A percentile compares a stretch with the other conserved stretches of the same genome.
Conservation (phyloP, 2,113 vertebrate species). For the Marmota flaviventris region DNA sequence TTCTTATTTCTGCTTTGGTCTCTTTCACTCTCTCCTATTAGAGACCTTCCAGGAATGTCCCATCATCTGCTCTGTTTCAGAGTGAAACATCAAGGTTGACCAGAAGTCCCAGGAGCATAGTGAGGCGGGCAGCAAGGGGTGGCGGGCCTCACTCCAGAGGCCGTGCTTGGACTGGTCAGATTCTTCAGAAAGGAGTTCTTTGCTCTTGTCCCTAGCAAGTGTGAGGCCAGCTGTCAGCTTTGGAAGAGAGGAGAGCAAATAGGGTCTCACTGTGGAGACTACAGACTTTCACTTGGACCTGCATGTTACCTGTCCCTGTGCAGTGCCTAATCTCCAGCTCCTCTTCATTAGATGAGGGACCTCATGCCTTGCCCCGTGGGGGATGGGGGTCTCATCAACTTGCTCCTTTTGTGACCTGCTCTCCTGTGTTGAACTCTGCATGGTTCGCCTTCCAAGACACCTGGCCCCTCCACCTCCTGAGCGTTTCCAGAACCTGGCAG, state of each 20-base stretch:
- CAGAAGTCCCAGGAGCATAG: background rate
- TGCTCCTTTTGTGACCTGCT: background rate
- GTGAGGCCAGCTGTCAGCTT: background rate
- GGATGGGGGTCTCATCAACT: background rate
- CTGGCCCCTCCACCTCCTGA: background rate
- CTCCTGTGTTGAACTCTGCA: background rate
- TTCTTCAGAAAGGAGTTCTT: background rate
- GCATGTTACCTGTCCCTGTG: background rate
- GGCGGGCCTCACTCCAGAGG: background rate
- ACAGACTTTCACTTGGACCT: background rate
- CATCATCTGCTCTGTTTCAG: background rate
- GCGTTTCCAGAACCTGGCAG: conserved; percentile 5
- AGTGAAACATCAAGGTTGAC: background rate
- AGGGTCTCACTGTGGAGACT: background rate
- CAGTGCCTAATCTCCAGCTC: background rate
- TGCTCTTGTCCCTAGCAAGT: background rate
- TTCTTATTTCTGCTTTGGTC: background rate
- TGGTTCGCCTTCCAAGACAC: background rate
- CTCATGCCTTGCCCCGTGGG: background rate
- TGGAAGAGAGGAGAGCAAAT: background rate
- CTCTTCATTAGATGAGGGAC: background rate
- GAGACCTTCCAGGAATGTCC: background rate
- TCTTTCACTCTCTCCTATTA: background rate
- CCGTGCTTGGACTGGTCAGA: background rate
- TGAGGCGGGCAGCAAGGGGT: background rate